Evolutionary conservation across 2,888 invertebrate species (phyloP), one percentile per base, ranked within the genome.

Genomic region (Protonemura montana): DNA sequence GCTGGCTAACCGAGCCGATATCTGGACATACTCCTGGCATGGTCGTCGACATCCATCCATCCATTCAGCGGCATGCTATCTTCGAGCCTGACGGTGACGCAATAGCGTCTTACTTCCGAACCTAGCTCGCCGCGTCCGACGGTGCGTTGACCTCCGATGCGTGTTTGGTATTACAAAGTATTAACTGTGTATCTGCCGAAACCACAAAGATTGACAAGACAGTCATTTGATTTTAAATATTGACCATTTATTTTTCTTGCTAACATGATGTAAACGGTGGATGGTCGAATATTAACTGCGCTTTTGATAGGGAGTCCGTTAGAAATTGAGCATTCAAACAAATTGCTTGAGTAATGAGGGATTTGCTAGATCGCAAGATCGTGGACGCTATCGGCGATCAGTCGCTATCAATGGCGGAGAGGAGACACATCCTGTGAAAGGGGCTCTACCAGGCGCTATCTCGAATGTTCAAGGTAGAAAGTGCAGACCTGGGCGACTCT

Each of bases 131-230:
- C 6, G 21, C 21, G 59, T 21, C 21, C 13, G 59, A 2, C 21
- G 6, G 59, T 59, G 59, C 59, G 59, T 59, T 59, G 59, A 59
- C 59, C 59, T 13, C 59, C 59, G 59, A 10, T 21, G 59, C 59
- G 59, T 59, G 7, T 6, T 10, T 21, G 59, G 59, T 59, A 59
- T 21, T 59, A 59, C 59, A 59, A 59, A 59, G 59, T 59, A 59
- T 59, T 59, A 59, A 59, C 59, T 59, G 59, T 59, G 59, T 59
- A 59, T 59, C 13, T 59, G 59, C 59, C 59, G 59, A 59, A 59
- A 59, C 59, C 21, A 2, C 59, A 16, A 10, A 21, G 6, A 59
- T 59, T 59, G 59, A 59, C 59, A 59, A 3, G 59, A 21, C 59
- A 59, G 1, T 16, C 59, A 59, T 59, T 59, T 59, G 59, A 59